Percentiles rank a stretch among this genome's conserved stretches.
These are phyloP conservation scores for Plagiodera versicolora DNA, from an alignment of 2,888 invertebrate genomes.

Conservation along the genomic window DNA sequence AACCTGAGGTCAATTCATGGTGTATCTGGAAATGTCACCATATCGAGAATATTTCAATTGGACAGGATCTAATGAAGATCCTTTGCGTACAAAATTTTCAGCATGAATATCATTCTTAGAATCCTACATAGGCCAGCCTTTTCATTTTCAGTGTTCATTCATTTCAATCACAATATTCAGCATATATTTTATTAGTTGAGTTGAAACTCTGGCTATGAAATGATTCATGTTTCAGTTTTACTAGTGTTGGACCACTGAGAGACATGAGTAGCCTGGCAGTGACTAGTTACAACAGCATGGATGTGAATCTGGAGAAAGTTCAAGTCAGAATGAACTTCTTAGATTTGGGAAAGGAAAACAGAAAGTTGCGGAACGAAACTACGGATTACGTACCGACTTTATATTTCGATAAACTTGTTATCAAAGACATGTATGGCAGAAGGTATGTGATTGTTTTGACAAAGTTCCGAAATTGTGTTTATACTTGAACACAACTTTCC, in stretches of 20 bases:
- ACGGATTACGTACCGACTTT: constrained; percentile 25
- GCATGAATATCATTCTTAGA: too few relatives aligned
- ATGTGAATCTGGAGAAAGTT: constrained; percentile 41
- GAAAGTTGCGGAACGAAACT: constrained; percentile 38
- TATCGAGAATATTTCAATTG: too few relatives aligned
- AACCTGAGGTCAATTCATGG: too few relatives aligned
- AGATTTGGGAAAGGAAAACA: constrained; percentile 43
- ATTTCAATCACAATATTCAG: too few relatives aligned
- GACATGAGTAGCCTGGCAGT: constrained; percentile 50
- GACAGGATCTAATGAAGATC: too few relatives aligned
- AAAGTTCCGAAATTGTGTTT: constrained; percentile 1
- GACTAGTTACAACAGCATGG: constrained; percentile 48
- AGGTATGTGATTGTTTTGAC: constrained; percentile 41
- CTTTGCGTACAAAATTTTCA: too few relatives aligned
- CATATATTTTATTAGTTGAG: too few relatives aligned
- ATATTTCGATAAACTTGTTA: constrained; percentile 47
- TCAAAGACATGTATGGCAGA: constrained; percentile 52
- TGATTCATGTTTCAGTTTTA: constrained; percentile 39
- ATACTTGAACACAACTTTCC: too few relatives aligned
- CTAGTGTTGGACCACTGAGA: constrained; percentile 44
- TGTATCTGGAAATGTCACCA: too few relatives aligned
- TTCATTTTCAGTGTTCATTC: too few relatives aligned
- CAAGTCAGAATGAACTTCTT: constrained; percentile 46
- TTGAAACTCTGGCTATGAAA: too few relatives aligned
- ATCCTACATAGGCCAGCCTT: too few relatives aligned